Base-by-base conservation (phyloP, 2,797 vertebrate genomes). In the Diglossa cyanea region DNA sequence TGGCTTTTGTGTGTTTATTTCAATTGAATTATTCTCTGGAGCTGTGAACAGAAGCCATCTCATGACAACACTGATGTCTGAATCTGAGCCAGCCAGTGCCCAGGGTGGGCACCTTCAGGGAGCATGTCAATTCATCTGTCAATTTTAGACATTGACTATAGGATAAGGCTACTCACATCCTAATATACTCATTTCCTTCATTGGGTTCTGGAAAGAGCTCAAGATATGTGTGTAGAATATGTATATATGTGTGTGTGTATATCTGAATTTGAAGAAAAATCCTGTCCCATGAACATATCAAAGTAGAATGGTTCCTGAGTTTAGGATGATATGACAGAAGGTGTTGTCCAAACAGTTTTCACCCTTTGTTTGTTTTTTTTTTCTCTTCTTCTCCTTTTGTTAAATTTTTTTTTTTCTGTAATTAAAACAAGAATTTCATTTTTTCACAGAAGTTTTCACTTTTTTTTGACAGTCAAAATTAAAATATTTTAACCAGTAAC, bases 341-440 rank as follows among this genome's bases (percentile, higher is more conserved):
- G 9, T 62, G 26, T 7, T 48, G 8, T 10, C 19, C 28, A 35
- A 81, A 54, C 14, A 54, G 6, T 70, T 63, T 65, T 14, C 21
- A 20, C 8, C 4, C 12, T 60, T 72, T 44, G 1, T 6, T 25
- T 48, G 10, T 1, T 10, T 24, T 11, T 20, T 12, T 24, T 14
- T 14, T 16, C 10, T 14, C 8, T 5, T 11, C 4, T 3, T 15
- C 13, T 8, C 5, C 2, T 6, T 6, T 4, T 7, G 5, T 2
- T 11, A 31, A 7, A 5, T 11, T 9, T 16, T 33, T 9, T 16
- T 33, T 11, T 17, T 17, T 6, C 13, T 54, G 7, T 4, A 62
- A 47, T n/a, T 55, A 31, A 79, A 61, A n/a, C 2, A 47, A 44
- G 0, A 35, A 55, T 44, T 13, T 74, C 1, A 30, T 9, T 86